phyloP scores from a whole-genome alignment of 2,888 invertebrate genomes.

The Toxonevra muliebris region DNA sequence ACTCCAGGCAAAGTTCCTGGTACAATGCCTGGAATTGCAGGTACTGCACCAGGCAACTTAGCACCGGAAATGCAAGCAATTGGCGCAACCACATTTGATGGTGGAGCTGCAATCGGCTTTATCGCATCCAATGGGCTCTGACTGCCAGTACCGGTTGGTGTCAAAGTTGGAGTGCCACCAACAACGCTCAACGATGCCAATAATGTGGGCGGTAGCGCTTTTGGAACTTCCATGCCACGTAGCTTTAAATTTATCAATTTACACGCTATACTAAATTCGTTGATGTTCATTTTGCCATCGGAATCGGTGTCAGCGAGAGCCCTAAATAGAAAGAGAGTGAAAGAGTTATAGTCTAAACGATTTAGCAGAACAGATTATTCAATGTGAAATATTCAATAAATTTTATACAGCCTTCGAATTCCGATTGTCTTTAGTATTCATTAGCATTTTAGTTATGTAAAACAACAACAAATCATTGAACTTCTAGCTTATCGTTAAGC shows the following conservation, averaged over 20 bases:
- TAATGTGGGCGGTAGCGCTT: constrained; percentile 80
- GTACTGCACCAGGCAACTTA: constrained; percentile 39
- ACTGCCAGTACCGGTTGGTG: constrained; percentile 59
- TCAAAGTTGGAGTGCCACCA: constrained; percentile 64
- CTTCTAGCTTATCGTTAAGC: no score
- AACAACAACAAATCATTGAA: no score
- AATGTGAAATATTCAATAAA: no score
- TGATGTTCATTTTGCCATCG: constrained; percentile 95
- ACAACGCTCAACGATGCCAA: constrained; percentile 73
- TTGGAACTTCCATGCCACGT: constrained; percentile 90
- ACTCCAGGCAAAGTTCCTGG: constrained; percentile 43
- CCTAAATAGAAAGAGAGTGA: constrained; percentile 66
- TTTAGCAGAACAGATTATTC: no score
- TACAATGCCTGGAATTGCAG: constrained; percentile 49
- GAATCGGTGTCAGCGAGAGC: constrained; percentile 92
- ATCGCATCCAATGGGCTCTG: constrained; percentile 59
- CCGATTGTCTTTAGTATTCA: no score
- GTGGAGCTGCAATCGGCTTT: constrained; percentile 36
- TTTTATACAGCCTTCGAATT: no score
- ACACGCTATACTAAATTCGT: constrained; percentile 98
- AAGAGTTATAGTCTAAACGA: no score
- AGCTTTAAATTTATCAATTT: constrained; percentile 94
- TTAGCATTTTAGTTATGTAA: no score
- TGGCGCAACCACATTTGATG: constrained; percentile 30
- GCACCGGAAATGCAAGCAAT: constrained; percentile 39